Percentiles rank a stretch among this genome's conserved stretches.
These are phyloP conservation scores for Dolomedes plantarius DNA, from an alignment of 2,888 invertebrate species.

Conservation along the genomic window DNA sequence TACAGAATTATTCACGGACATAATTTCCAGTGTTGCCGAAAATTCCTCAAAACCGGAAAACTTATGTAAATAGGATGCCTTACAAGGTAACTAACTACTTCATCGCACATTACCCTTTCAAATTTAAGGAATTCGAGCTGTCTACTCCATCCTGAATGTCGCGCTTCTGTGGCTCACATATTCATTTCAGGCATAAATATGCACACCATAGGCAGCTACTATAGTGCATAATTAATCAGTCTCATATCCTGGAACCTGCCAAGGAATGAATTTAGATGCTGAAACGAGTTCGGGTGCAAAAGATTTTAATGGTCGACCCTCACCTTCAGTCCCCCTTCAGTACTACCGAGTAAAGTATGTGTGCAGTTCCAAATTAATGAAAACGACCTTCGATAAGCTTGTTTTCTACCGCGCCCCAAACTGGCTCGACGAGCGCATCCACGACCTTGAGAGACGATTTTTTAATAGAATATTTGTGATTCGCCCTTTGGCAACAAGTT, in stretches of 20 bases:
- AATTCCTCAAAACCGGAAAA: too few species aligned
- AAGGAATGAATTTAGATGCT: conserved; percentile 7
- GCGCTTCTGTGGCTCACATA: neutral
- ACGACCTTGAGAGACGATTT: conserved; percentile 17
- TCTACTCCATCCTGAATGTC: neutral
- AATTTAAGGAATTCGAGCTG: neutral
- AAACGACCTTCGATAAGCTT: conserved; percentile 49
- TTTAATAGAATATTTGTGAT: neutral
- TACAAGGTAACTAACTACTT: too few species aligned
- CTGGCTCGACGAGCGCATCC: conserved; percentile 37
- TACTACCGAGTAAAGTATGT: neutral
- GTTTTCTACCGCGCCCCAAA: conserved; percentile 46
- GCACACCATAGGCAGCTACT: conserved; percentile 11
- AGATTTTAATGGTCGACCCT: conserved; percentile 19
- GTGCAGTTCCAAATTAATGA: conserved; percentile 52
- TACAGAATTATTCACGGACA: too few species aligned
- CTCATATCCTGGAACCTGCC: conserved; percentile 18
- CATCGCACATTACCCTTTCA: neutral
- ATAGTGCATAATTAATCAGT: conserved; percentile 40
- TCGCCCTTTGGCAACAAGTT: neutral
- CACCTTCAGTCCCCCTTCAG: neutral
- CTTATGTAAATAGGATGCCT: too few species aligned
- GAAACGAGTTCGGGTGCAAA: conserved; percentile 12
- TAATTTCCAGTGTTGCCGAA: too few species aligned
- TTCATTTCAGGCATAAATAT: neutral